Conservation (phyloP, 2,113 vertebrate genomes). For the Junco hyemalis region DNA sequence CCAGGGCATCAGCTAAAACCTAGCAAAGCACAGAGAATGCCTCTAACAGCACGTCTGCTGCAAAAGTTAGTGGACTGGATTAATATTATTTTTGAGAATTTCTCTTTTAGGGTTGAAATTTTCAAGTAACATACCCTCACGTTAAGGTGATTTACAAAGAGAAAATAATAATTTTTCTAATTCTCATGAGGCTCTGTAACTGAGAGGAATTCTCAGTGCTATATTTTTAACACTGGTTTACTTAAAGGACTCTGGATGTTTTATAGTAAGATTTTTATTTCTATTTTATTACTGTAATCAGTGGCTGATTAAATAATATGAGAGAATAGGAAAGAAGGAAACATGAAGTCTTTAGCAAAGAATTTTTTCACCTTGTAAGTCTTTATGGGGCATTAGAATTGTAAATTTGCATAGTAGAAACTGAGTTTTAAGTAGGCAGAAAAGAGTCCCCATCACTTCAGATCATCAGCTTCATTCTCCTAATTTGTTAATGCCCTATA, state of each 20-base stretch:
- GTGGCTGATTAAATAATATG: not conserved
- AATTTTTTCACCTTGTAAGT: not conserved
- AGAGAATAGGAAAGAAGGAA: not conserved
- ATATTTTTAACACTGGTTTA: not conserved
- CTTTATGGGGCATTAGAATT: not conserved
- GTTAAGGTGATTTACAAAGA: not conserved
- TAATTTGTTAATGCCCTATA: not conserved
- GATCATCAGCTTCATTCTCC: not conserved
- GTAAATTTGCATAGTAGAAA: not conserved
- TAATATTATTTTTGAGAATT: not conserved
- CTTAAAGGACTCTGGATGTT: not conserved
- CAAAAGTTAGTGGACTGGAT: not conserved
- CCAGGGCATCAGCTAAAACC: not conserved
- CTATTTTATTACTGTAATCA: not conserved
- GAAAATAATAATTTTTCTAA: not conserved
- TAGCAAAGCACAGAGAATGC: not conserved
- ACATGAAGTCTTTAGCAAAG: not conserved
- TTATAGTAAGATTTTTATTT: not conserved
- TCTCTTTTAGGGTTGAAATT: not conserved
- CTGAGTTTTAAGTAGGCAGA: not conserved
- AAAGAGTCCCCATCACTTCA: not conserved
- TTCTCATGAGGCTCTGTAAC: not conserved
- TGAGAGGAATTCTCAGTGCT: not conserved
- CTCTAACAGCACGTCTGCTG: not conserved
- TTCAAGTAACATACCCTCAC: not conserved